A percentile compares a stretch with the other conserved stretches of the same genome.
Conservation (phyloP, 2,113 vertebrate species). For the Aramus guarauna region DNA sequence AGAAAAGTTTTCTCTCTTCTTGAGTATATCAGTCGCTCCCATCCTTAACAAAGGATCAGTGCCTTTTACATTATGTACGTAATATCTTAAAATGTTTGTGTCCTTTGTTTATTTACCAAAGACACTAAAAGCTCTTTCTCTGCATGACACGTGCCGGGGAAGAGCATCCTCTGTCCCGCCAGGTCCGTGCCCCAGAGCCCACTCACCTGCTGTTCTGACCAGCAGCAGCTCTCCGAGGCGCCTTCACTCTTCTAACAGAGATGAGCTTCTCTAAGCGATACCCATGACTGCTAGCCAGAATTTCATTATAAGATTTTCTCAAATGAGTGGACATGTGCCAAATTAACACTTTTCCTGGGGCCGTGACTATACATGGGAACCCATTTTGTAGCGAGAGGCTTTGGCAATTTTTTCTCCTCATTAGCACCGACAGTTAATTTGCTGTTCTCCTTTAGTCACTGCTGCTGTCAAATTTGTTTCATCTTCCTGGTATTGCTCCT, state of each 20-base stretch:
- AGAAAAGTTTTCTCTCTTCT: neutral
- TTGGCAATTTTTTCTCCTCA: neutral
- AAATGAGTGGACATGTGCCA: neutral
- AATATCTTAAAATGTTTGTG: neutral
- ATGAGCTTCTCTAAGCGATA: neutral
- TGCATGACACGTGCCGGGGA: neutral
- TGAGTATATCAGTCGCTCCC: neutral
- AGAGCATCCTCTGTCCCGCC: neutral
- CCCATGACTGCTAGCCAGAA: neutral
- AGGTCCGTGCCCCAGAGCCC: fast-evolving
- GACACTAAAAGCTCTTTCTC: neutral
- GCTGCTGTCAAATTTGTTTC: neutral
- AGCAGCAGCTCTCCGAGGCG: neutral
- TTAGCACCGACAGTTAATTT: neutral
- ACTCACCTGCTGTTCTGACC: neutral
- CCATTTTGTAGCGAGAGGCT: neutral
- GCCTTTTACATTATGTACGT: neutral
- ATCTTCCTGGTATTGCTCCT: neutral
- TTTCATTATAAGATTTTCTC: neutral
- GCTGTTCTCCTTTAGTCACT: neutral
- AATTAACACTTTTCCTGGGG: neutral
- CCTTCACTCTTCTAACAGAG: neutral
- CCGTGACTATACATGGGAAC: neutral
- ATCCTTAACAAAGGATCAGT: neutral
- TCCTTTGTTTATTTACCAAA: neutral